Base-by-base conservation (phyloP, 2,797 vertebrate genomes). In the Sandelia bainsii region DNA sequence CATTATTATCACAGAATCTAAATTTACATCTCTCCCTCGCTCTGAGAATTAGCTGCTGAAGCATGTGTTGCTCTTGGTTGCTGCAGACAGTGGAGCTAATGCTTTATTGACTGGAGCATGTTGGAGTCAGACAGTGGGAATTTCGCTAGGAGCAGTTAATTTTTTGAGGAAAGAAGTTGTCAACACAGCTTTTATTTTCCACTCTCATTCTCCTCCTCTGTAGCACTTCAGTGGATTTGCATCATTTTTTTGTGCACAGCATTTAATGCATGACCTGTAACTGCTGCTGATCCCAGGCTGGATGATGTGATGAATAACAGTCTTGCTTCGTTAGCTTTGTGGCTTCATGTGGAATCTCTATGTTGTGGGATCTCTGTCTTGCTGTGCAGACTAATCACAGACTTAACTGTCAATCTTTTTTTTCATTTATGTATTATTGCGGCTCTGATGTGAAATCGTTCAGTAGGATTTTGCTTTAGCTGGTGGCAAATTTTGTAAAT, bases 131-230 rank as follows among this genome's bases (percentile, higher is more conserved):
- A 79, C 52, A 44, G 40, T 46, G 20, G 58, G 52, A 68, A 57
- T 61, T 53, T 46, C 51, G 79, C 82, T 89, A 4, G 5, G 69
- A 87, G 77, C 62, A 23, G 20, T 52, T 46, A 48, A 62, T 72
- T 79, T 59, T 83, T 72, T 77, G 72, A 81, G 75, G 53, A 69
- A 52, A 69, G 62, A 78, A 80, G 56, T 73, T 83, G 63, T 34
- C 60, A 20, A 49, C 2, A 0, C 59, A 72, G 69, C 44, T 75
- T 80, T 77, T 77, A 60, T 69, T 75, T 60, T 42, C n/a, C 34
- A 56, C 57, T 51, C 45, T 68, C 8, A 19, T 73, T 64, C 71
- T 57, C 13, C 14, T 25, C 49, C 44, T 48, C 67, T 69, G 32
- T 32, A 52, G 62, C 57, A 19, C 73, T 82, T 66, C 53, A 56